Base-by-base conservation (phyloP, 2,113 vertebrate species). In the Prunella fulvescens region DNA sequence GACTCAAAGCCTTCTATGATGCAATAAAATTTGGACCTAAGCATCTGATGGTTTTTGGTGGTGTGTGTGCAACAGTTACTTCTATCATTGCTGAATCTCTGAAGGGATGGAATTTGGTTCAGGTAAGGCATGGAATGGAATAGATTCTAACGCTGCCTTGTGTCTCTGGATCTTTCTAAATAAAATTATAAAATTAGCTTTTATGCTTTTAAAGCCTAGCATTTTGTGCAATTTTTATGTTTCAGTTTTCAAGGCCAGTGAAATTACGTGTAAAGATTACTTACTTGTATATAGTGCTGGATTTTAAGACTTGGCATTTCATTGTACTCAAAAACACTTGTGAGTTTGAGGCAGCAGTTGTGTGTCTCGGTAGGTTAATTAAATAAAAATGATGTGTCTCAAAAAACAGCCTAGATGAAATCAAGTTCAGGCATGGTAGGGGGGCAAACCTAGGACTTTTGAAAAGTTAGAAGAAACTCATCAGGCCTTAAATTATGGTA, bases 21-120 rank as follows among this genome's bases (percentile, higher is more conserved):
- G 99, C 99, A 97, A 99, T 99, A 97, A 99, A 99, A 98, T 99
- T 99, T 7, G 99, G 99, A 83, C 99, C 99, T 65, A 99, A 99
- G 97, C 99, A 99, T 96, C 97, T 99, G 96, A 99, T 99, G 99
- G 99, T 99, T 97, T 99, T 99, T 82, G 99, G 99, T 56, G 99
- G 99, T 1, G 99, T 99, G 81, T 99, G 99, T 96, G 99, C 99
- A 5, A 99, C 99, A 1, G 99, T 99, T 92, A 99, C 99, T 6
- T 99, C 99, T 77, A 99, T 99, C 97, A 99, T 99, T 44, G 99
- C 99, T 3, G 99, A 99, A 96, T 99, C 99, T 84, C 98, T 99
- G 90, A 99, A 99, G 97, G 99, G 99, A 82, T 99, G 99, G 99
- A 99, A 99, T 96, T 98, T 99, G 91, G 99, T 99, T 85, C 99